A percentile compares a stretch with the other conserved stretches of the same genome.
Evolutionary conservation across 2,888 invertebrate genomes (phyloP).

Genomic region (Amphipoea lucens): DNA sequence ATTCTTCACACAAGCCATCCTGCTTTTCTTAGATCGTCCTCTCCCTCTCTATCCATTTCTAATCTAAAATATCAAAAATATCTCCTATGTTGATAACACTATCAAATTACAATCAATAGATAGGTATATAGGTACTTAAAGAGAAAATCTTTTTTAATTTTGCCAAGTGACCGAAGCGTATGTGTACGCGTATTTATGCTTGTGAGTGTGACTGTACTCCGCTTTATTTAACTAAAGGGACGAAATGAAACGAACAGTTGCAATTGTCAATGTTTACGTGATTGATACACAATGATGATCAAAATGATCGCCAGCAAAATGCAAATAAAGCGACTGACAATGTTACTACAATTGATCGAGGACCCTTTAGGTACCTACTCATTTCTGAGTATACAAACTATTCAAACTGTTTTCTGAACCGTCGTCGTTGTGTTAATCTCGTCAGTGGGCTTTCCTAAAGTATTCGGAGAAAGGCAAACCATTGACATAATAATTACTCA

Average conservation of each 20-base stretch:
- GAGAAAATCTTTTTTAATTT: background rate
- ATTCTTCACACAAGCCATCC: background rate
- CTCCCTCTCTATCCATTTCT: background rate
- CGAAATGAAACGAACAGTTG: background rate
- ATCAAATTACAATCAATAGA: background rate
- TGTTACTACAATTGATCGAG: background rate
- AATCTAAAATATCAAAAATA: background rate
- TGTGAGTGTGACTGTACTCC: background rate
- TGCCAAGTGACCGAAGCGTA: background rate
- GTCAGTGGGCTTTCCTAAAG: background rate
- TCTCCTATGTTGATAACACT: too few relatives aligned
- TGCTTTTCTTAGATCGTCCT: background rate
- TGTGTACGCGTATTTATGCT: background rate
- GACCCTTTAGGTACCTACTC: background rate
- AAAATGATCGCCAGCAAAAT: background rate
- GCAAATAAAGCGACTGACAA: background rate
- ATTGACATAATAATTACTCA: constrained; percentile 6
- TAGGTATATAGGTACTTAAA: background rate
- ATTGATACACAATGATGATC: background rate
- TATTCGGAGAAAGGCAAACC: constrained; percentile 13
- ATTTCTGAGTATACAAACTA: background rate
- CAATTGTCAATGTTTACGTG: background rate
- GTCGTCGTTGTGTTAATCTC: background rate
- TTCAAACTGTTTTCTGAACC: background rate
- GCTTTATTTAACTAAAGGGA: background rate